Percentiles rank a stretch among this genome's conserved stretches.
phyloP scores from a whole-genome alignment of 2,113 vertebrate genomes.

The Centrocercus urophasianus region DNA sequence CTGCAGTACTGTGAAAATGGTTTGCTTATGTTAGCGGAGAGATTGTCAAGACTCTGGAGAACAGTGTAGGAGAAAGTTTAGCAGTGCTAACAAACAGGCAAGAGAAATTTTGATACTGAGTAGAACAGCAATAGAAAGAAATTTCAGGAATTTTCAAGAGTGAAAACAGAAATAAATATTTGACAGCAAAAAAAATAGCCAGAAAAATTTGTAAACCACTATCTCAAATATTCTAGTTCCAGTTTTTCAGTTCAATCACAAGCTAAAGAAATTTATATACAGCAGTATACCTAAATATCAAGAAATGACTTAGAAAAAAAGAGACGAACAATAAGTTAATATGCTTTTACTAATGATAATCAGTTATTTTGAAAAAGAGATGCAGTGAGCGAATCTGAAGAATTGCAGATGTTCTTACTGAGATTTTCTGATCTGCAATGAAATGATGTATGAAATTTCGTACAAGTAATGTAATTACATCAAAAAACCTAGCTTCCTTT shows the following conservation, averaged over 20 bases:
- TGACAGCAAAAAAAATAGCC: not conserved
- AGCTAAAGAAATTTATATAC: not conserved
- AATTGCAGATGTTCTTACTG: not conserved
- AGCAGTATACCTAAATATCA: not conserved
- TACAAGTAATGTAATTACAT: rapidly evolving
- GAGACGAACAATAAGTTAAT: not conserved
- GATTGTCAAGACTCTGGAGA: not conserved
- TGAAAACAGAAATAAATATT: not conserved
- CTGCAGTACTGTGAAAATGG: not conserved
- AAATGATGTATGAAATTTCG: not conserved
- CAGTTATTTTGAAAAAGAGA: not conserved
- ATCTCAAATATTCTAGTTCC: not conserved
- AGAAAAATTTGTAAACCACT: not conserved
- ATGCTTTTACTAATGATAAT: not conserved
- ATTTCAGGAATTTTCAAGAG: not conserved
- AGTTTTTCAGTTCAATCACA: not conserved
- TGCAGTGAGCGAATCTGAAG: not conserved
- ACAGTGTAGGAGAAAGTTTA: not conserved
- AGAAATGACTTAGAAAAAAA: not conserved
- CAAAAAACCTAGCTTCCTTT: not conserved
- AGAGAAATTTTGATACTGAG: not conserved
- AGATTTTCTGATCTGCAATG: not conserved
- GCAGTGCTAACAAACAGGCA: not conserved
- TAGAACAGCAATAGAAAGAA: not conserved
- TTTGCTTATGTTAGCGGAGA: not conserved